A percentile compares a stretch with the other conserved stretches of the same genome.
These are phyloP conservation scores for Amazona finschi DNA, from an alignment of 2,797 vertebrate genomes.

Conservation along the genomic window DNA sequence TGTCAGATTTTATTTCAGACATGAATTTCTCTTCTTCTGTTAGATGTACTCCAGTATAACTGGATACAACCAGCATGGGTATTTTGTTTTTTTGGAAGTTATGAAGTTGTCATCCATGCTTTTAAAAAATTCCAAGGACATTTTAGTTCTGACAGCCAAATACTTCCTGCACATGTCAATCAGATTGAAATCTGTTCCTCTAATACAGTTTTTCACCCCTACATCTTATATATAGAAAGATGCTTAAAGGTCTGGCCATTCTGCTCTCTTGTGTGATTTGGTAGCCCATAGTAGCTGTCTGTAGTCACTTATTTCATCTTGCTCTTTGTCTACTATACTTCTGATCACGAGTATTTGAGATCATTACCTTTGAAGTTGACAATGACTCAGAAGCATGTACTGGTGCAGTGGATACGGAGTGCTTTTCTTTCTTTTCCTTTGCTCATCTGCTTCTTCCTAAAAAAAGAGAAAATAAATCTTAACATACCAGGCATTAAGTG, in stretches of 20 bases:
- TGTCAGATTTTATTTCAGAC: slow-evolving; percentile 32
- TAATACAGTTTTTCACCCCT: neutral
- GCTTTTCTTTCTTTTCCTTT: neutral
- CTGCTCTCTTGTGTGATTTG: neutral
- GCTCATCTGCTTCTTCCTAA: neutral
- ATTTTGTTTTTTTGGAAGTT: neutral
- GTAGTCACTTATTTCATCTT: neutral
- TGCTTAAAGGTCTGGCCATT: neutral
- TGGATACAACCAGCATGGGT: neutral
- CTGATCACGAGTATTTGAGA: neutral
- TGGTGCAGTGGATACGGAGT: neutral
- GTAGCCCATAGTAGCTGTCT: neutral
- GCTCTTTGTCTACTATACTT: neutral
- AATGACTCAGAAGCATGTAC: neutral
- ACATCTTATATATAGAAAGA: neutral
- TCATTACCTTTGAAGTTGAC: neutral
- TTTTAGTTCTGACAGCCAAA: neutral
- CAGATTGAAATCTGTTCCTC: neutral
- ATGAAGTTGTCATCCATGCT: neutral
- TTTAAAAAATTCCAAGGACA: neutral
- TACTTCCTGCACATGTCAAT: neutral
- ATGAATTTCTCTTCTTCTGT: slow-evolving; percentile 1
- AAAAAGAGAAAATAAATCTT: neutral
- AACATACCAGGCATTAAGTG: neutral
- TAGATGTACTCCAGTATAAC: neutral